These are phyloP conservation scores for Pachyrhynchus sulphureomaculatus DNA, from an alignment of 1,140 invertebrate species.

Conservation along the genomic window DNA sequence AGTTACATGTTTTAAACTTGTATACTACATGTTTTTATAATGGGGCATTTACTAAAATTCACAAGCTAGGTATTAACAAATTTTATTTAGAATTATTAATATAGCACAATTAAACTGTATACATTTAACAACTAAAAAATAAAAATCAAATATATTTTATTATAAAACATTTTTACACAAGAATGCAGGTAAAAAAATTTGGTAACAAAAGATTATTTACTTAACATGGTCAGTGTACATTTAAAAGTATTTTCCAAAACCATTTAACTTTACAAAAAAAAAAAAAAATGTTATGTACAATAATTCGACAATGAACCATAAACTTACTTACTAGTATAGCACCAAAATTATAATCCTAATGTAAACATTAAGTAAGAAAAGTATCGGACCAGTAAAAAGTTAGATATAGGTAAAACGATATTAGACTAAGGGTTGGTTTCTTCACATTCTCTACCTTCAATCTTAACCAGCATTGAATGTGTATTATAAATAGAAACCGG, in stretches of 20 bases:
- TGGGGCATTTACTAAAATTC: no score
- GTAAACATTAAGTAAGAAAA: no score
- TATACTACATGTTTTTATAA: no score
- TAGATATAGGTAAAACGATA: no score
- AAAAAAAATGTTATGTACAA: conserved; percentile 34
- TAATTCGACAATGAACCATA: conserved; percentile 5
- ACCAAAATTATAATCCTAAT: conserved; percentile 12
- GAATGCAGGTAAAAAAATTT: conserved; percentile 24
- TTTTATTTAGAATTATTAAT: conserved; percentile 11
- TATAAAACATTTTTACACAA: background rate
- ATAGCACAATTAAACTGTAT: conserved; percentile 7
- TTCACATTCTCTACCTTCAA: no score
- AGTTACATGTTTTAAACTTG: no score
- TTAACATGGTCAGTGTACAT: conserved; percentile 8
- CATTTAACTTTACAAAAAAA: conserved; percentile 28
- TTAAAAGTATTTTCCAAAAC: conserved; percentile 13
- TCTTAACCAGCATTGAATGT: no score
- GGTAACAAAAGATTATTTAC: conserved; percentile 31
- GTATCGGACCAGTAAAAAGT: no score
- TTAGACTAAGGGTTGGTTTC: no score
- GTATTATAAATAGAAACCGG: no score
- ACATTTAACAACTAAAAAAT: conserved; percentile 9
- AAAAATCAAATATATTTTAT: conserved; percentile 1
- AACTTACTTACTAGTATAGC: conserved; percentile 34
- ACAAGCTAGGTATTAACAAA: background rate